A percentile compares a stretch with the other conserved stretches of the same genome.
phyloP scores from a whole-genome alignment of 2,888 invertebrate species.

The Helleia helle region DNA sequence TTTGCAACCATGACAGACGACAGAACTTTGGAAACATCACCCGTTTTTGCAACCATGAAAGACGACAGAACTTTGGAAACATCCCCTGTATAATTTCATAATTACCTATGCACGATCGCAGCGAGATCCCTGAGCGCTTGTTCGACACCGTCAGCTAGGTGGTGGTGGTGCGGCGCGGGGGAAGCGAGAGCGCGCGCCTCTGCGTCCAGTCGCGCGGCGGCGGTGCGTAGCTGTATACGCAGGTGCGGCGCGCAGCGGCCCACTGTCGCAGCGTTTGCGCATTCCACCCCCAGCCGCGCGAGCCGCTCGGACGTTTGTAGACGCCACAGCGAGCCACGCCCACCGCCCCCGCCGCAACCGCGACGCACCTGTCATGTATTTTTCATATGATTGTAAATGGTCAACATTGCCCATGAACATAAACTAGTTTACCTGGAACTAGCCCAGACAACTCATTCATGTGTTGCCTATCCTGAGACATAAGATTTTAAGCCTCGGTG shows the following conservation, averaged over 20 bases:
- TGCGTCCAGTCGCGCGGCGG: conserved; percentile 42
- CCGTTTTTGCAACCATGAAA: too few species aligned
- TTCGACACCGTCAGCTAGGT: conserved; percentile 42
- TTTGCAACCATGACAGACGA: too few species aligned
- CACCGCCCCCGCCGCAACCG: conserved; percentile 36
- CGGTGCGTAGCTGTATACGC: conserved; percentile 87
- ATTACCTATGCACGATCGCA: conserved; percentile 82
- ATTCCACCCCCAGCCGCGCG: conserved; percentile 86
- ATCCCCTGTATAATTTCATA: too few species aligned
- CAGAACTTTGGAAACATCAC: too few species aligned
- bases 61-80: too few species aligned
- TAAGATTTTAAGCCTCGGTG: too few species aligned
- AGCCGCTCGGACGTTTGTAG: conserved; percentile 67
- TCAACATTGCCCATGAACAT: too few species aligned
- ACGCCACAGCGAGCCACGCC: conserved; percentile 58
- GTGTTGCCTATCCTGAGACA: too few species aligned
- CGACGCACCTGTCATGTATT: conserved; percentile 38
- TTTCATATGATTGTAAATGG: too few species aligned
- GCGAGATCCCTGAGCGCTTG: conserved; percentile 75
- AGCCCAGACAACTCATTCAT: too few species aligned
- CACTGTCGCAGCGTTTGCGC: conserved; percentile 87
- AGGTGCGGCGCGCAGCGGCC: conserved; percentile 90
- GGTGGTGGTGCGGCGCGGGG: conserved; percentile 48
- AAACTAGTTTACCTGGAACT: too few species aligned
- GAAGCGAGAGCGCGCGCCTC: conserved; percentile 50